Conservation (phyloP, 2,888 invertebrate species). For the Caenorhabditis sinica region DNA sequence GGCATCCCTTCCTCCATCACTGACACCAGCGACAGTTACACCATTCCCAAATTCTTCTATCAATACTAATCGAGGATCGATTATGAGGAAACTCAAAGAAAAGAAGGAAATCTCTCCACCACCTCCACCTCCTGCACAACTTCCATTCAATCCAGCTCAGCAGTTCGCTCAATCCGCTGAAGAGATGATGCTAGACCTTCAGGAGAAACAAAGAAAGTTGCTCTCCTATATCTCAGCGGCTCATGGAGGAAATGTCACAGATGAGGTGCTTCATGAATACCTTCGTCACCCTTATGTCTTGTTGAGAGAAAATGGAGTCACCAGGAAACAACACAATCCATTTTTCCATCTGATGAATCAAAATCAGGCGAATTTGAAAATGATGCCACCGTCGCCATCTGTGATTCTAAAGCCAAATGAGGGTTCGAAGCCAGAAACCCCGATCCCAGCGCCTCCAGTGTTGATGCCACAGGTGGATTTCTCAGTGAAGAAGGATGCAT, state of each 20-base stretch:
- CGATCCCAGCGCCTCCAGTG: slow-evolving; percentile 52
- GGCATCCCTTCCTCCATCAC: neutral
- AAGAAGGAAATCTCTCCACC: slow-evolving; percentile 4
- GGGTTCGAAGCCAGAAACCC: slow-evolving; percentile 17
- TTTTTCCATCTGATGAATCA: slow-evolving; percentile 50
- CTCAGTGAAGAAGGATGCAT: slow-evolving; percentile 12
- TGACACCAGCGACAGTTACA: neutral
- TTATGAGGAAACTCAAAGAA: neutral
- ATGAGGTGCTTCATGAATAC: slow-evolving; percentile 48
- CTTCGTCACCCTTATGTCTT: slow-evolving; percentile 42
- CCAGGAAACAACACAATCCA: slow-evolving; percentile 41
- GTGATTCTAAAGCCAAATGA: slow-evolving; percentile 6
- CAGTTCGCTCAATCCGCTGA: slow-evolving; percentile 19
- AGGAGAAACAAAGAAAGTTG: slow-evolving; percentile 34
- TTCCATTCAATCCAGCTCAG: slow-evolving; percentile 4
- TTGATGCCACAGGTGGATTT: slow-evolving; percentile 47
- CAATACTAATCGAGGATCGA: neutral
- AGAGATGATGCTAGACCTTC: slow-evolving; percentile 28
- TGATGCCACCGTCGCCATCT: slow-evolving; percentile 26
- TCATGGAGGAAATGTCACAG: slow-evolving; percentile 42
- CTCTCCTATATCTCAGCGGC: slow-evolving; percentile 44
- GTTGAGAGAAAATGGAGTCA: slow-evolving; percentile 44
- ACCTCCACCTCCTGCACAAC: neutral
- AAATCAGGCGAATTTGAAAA: neutral
- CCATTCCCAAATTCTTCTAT: neutral